Evolutionary conservation across 2,888 invertebrate species (phyloP).

Genomic region (Oscheius sp.): DNA sequence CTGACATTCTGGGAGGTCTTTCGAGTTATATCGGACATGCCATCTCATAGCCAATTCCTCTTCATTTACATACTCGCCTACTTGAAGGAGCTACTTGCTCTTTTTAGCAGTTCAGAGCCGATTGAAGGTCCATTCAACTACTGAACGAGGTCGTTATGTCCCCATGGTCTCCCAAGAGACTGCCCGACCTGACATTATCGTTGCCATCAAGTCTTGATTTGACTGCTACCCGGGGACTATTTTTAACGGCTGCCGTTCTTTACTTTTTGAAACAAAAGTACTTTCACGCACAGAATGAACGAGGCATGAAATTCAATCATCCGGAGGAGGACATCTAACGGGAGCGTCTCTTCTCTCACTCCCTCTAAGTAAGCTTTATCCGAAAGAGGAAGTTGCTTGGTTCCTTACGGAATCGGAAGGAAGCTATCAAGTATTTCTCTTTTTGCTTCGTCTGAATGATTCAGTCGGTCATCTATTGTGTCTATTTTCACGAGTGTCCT

Average conservation of each 20-base stretch:
- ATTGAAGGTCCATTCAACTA: conserved; percentile 9
- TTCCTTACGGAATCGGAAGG: no score
- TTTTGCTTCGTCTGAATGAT: conserved; percentile 4
- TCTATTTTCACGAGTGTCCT: conserved; percentile 7
- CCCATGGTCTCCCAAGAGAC: conserved; percentile 8
- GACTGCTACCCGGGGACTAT: not conserved
- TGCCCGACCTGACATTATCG: conserved; percentile 29
- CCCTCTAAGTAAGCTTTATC: no score
- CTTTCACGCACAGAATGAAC: not conserved
- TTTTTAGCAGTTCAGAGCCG: not conserved
- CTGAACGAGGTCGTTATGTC: conserved; percentile 28
- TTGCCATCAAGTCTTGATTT: conserved; percentile 13
- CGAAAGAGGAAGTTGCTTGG: no score
- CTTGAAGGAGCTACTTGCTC: not conserved
- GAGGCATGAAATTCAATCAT: conserved; percentile 19
- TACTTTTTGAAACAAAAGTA: not conserved
- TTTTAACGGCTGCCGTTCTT: not conserved
- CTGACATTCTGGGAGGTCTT: not conserved
- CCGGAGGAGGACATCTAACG: conserved; percentile 3
- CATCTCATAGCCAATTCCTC: not conserved
- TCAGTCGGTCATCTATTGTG: conserved; percentile 17
- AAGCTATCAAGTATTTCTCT: no score
- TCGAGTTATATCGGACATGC: not conserved
- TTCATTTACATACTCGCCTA: conserved; percentile 6
- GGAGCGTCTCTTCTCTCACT: not conserved